Percentiles rank a stretch among this genome's conserved stretches.
These are phyloP conservation scores for Eudemis profundana DNA, from an alignment of 2,888 invertebrate genomes.

Conservation along the genomic window DNA sequence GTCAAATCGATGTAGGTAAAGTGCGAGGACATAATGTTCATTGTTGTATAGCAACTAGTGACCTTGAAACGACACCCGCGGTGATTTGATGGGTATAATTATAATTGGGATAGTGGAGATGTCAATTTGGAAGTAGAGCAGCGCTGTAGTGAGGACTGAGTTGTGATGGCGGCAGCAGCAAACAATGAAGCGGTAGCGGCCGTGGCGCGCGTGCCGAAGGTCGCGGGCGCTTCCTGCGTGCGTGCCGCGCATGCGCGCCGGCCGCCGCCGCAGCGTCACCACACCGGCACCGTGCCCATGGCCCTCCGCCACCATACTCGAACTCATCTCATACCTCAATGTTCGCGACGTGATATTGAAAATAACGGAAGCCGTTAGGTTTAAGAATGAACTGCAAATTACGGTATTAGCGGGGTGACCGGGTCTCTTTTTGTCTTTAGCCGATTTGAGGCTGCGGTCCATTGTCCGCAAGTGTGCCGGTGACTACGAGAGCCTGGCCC, in stretches of 20 bases:
- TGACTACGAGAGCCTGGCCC: conserved; percentile 25
- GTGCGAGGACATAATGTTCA: not conserved
- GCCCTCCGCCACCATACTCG: not conserved
- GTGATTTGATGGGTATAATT: conserved; percentile 26
- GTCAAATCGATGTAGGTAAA: not conserved
- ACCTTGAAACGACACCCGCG: conserved; percentile 20
- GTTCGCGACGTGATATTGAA: conserved; percentile 14
- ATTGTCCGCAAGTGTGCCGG: conserved; percentile 52
- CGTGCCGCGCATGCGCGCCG: conserved; percentile 76
- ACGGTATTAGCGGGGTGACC: conserved; percentile 66
- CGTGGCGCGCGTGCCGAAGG: conserved; percentile 79
- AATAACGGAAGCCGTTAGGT: conserved; percentile 57
- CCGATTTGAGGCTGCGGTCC: conserved; percentile 54
- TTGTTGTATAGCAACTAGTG: not conserved
- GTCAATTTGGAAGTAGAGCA: conserved; percentile 31
- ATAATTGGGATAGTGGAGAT: conserved; percentile 32
- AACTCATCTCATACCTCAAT: not conserved
- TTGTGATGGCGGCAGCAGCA: conserved; percentile 47
- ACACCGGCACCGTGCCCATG: conserved; percentile 16
- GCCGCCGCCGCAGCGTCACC: conserved; percentile 46
- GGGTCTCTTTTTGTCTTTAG: conserved; percentile 66
- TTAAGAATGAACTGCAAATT: conserved; percentile 55
- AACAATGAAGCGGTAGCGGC: conserved; percentile 73
- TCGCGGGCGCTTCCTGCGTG: conserved; percentile 79
- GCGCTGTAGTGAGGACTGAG: conserved; percentile 16